Evolutionary conservation across 1,140 invertebrate species (phyloP), one percentile per base, ranked within the genome.

Genomic region (Fragariocoptes setiger): DNA sequence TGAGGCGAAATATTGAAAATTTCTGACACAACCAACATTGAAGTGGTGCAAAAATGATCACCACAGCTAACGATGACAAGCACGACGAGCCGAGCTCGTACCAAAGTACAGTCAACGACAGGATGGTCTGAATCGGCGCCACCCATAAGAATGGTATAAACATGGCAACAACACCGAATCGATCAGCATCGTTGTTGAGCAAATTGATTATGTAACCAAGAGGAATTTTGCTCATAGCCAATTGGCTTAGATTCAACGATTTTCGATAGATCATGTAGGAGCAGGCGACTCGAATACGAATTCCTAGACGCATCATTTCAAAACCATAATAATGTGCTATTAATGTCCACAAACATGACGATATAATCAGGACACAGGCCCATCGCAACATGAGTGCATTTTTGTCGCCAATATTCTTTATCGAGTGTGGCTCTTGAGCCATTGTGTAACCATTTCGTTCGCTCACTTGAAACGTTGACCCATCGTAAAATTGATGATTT

Each of bases 121-220:
- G 72, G n/a, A 54, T 44, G 13, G 59, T 54, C 51, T 83, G 72
- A 12, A 80, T 48, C 0, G 80, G 75, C 1, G 75, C 25, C 21
- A 62, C 51, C 56, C 62, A 61, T 3, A 66, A 44, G 43, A 63
- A 65, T 41, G 65, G 63, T 1, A 65, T 45, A 39, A 63, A 65
- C 52, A 60, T 48, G 21, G 54, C 52, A 35, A 46, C 41, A n/a
- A 46, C 42, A 43, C 22, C 35, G 12, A 50, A 50, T 42, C 45
- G 37, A 21, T 43, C 25, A 19, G 44, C 48, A 48, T 31, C 25
- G 25, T 31, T 31, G 25, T 8, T 8, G 25, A 31, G 8, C 25
- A 31, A 31, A n/a, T n/a, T n/a, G n/a, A n/a, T n/a, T n/a, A n/a
- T n/a, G n/a, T n/a, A n/a, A n/a, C n/a, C n/a, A n/a, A n/a, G n/a